Evolutionary conservation across 1,140 invertebrate genomes (phyloP), one percentile per base, ranked within the genome.

Genomic region (Lepidurus apus): DNA sequence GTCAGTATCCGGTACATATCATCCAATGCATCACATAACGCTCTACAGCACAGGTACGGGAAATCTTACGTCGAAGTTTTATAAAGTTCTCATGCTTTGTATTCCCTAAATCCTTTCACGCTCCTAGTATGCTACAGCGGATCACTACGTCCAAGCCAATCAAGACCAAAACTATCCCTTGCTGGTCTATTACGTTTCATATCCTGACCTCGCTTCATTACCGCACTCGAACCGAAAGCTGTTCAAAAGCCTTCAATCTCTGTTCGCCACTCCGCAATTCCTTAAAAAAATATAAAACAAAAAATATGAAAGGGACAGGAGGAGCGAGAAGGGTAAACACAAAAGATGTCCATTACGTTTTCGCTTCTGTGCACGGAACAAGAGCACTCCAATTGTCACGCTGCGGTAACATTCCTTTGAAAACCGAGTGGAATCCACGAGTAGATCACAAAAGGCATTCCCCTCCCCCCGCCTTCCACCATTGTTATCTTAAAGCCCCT

Each of bases 1-100:
- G 53, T 65, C 53, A 65, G 53, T 65, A n/a, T 65, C 53, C 53
- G 53, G 53, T 65, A 17, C 13, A 65, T 65, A 65, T 65, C 53
- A 13, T 65, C 17, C 53, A 65, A 65, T 65, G 17, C 53, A 65
- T 65, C 53, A 65, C 53, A 65, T 65, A 65, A 65, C 53, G 53
- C 53, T 65, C 21, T 65, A 65, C 17, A 7, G 53, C 9, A 65
- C 53, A 65, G 53, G 53, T 65, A 21, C 53, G 17, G 17, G 21
- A 65, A 65, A 65, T 65, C 53, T 21, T 17, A 65, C 13, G 53
- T 34, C 13, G 21, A 65, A 17, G 17, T 17, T 65, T 65, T 7
- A 17, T n/a, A n/a, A 7, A 65, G 17, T 65, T 65, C 53, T 47
- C 45, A 47, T 0, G 34, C 34, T 34, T 34, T 34, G 34, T 34